Conservation (phyloP, 2,888 invertebrate genomes). For the Xestoiulus laeticollis region DNA sequence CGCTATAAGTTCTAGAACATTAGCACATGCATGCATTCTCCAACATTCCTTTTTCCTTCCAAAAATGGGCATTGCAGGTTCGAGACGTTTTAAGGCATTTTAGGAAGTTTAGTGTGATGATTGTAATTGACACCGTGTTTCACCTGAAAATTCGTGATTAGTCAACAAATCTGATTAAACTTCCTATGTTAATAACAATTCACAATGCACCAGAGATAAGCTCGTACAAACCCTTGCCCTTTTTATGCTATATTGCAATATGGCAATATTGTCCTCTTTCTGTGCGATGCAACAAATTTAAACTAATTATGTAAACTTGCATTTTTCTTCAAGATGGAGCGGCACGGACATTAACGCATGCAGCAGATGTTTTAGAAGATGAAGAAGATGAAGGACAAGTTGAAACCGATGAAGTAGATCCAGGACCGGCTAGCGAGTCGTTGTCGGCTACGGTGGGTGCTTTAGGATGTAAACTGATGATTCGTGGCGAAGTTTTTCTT, state of each 20-base stretch:
- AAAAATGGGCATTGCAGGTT: too few relatives aligned
- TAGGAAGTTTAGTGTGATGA: not conserved
- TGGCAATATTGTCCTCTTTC: not conserved
- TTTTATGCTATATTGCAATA: too few relatives aligned
- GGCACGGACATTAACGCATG: not conserved
- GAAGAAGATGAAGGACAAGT: slow-evolving; percentile 61
- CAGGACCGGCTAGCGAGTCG: slow-evolving; percentile 2
- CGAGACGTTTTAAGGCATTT: too few relatives aligned
- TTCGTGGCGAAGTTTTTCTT: not conserved
- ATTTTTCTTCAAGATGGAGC: slow-evolving; percentile 6
- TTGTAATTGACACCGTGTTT: not conserved
- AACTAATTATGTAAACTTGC: not conserved
- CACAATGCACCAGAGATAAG: too few relatives aligned
- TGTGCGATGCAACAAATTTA: not conserved
- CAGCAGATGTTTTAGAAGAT: slow-evolving; percentile 54
- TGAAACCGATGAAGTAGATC: slow-evolving; percentile 54
- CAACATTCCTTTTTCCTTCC: too few relatives aligned
- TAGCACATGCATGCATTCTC: too few relatives aligned
- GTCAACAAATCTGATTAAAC: not conserved
- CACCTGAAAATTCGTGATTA: not conserved
- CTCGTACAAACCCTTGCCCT: too few relatives aligned
- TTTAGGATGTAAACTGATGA: not conserved
- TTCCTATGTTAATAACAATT: not conserved
- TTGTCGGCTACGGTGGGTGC: not conserved
- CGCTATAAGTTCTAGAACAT: too few relatives aligned